Percentiles rank a stretch among this genome's conserved stretches.
These are phyloP conservation scores for Drosophila kuntzei DNA, from an alignment of 2,888 invertebrate genomes.

Conservation along the genomic window DNA sequence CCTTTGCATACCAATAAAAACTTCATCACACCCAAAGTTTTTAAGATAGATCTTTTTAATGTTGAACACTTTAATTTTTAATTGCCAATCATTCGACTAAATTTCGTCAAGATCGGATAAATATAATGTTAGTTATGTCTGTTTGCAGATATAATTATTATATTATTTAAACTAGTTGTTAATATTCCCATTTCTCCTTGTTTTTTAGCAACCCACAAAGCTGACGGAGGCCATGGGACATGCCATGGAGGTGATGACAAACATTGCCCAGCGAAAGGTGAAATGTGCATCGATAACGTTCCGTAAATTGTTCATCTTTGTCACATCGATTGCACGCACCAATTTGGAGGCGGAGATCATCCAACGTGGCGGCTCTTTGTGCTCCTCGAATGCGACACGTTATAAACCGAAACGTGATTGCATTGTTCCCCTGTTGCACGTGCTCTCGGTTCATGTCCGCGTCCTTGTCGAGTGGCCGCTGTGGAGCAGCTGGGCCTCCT, in stretches of 20 bases:
- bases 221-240: conserved; percentile 95
- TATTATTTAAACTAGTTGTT: no score
- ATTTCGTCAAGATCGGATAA: no score
- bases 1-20: no score
- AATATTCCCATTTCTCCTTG: background rate
- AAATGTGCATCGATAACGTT: conserved; percentile 89
- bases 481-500: conserved; percentile 86
- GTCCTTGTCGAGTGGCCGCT: conserved; percentile 89
- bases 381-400: conserved; percentile 87
- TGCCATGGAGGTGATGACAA: conserved; percentile 97
- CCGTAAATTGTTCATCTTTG: conserved; percentile 93
- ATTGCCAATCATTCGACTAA: no score
- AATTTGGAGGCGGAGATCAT: conserved; percentile 97
- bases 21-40: no score
- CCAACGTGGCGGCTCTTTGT: conserved; percentile 93
- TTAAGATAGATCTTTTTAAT: no score
- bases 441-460: conserved; percentile 94
- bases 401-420: conserved; percentile 92
- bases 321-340: conserved; percentile 94
- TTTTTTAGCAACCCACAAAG: conserved; percentile 88
- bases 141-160: no score
- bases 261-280: conserved; percentile 92
- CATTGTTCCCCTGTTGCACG: conserved; percentile 94
- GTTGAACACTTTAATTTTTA: no score
- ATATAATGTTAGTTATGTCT: no score